Percentiles rank a stretch among this genome's conserved stretches.
These are phyloP conservation scores for Coleophora deauratella DNA, from an alignment of 2,888 invertebrate genomes.

Conservation along the genomic window DNA sequence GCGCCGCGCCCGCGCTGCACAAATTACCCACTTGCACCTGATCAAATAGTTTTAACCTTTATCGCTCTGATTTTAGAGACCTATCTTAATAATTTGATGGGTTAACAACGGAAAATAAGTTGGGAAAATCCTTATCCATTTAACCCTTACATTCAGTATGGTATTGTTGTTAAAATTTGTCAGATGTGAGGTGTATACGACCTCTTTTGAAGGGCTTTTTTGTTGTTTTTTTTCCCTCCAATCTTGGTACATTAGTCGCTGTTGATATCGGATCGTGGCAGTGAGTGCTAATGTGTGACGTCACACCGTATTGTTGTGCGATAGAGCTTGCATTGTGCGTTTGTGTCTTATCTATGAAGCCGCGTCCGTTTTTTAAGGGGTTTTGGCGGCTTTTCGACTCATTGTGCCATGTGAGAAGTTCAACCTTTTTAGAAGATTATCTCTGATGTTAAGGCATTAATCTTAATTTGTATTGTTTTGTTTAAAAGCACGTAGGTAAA, in stretches of 20 bases:
- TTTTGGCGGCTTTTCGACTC: background rate
- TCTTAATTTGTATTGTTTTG: too few relatives aligned
- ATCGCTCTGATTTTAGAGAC: too few relatives aligned
- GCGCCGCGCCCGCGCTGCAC: conserved; percentile 23
- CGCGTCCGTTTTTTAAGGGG: conserved; percentile 2
- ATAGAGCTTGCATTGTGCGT: conserved; percentile 20
- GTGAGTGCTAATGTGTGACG: conserved; percentile 40
- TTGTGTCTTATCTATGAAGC: conserved; percentile 19
- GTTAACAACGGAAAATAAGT: conserved; percentile 6
- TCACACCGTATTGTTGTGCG: conserved; percentile 28
- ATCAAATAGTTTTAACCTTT: too few relatives aligned
- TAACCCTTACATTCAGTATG: conserved; percentile 56
- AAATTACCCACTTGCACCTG: background rate
- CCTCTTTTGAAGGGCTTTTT: conserved; percentile 26
- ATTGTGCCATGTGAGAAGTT: conserved; percentile 1
- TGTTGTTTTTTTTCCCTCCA: conserved; percentile 28
- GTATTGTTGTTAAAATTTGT: conserved; percentile 69
- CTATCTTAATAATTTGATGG: too few relatives aligned
- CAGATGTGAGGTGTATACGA: conserved; percentile 59
- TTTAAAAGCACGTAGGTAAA: too few relatives aligned
- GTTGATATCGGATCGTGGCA: conserved; percentile 39
- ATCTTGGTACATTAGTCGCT: conserved; percentile 48
- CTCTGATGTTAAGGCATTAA: too few relatives aligned
- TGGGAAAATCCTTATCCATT: conserved; percentile 48
- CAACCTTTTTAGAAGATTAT: background rate